phyloP scores from a whole-genome alignment of 2,113 vertebrate genomes.

The Gracilinanus agilis region DNA sequence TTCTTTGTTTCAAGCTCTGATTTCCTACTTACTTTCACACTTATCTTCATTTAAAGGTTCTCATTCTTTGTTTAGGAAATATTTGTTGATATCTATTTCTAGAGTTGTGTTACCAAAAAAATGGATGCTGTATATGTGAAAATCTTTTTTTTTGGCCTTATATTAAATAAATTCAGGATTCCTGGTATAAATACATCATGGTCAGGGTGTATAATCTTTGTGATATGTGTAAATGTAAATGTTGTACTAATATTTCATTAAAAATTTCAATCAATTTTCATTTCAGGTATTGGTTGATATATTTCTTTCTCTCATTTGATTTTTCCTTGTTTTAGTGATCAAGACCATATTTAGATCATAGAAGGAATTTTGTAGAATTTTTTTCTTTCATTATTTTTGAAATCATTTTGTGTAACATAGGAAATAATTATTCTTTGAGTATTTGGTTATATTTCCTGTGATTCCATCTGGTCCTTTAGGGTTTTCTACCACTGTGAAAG shows the following conservation, averaged over 20 bases:
- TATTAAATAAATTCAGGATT: neutral
- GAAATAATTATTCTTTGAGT: neutral
- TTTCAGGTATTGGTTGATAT: neutral
- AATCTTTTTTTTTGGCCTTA: neutral
- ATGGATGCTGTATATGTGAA: too few relatives aligned
- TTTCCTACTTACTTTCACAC: too few relatives aligned
- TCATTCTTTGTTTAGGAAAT: too few relatives aligned
- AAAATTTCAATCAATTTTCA: neutral
- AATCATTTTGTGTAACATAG: neutral
- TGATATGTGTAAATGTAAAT: neutral
- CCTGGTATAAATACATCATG: neutral
- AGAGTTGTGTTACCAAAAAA: too few relatives aligned
- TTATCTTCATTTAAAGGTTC: too few relatives aligned
- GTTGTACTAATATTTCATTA: neutral
- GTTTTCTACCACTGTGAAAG: too few relatives aligned
- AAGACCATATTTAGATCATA: neutral
- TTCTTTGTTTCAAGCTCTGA: too few relatives aligned
- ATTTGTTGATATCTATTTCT: too few relatives aligned
- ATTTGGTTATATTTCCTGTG: too few relatives aligned
- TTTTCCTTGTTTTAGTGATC: neutral
- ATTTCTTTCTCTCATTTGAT: neutral
- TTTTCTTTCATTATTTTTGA: neutral
- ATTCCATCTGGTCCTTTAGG: too few relatives aligned
- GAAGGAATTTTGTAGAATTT: neutral
- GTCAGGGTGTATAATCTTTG: neutral